Percentiles rank a stretch among this genome's conserved stretches.
Evolutionary conservation across 92 coral and sea anemone species (phyloP).

Genomic region (Palythoa grandiflora): DNA sequence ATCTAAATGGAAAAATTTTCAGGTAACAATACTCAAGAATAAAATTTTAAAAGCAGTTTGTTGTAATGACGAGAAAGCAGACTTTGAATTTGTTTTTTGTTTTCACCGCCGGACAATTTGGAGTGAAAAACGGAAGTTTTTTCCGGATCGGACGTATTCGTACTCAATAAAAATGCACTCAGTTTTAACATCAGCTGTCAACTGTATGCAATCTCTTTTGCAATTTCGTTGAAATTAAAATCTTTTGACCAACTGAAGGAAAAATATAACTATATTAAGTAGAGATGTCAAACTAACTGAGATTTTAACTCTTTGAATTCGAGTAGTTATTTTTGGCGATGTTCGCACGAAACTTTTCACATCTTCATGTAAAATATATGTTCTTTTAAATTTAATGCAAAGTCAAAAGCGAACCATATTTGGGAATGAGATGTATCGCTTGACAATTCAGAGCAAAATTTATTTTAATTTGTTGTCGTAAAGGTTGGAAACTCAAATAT

Average conservation of each 20-base stretch:
- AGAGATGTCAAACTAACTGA: too few species aligned
- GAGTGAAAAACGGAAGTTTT: neutral
- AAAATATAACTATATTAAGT: too few species aligned
- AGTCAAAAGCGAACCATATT: too few species aligned
- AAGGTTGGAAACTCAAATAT: too few species aligned
- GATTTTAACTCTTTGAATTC: too few species aligned
- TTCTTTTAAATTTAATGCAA: too few species aligned
- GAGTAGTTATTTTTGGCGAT: too few species aligned
- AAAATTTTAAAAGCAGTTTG: neutral
- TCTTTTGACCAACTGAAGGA: neutral
- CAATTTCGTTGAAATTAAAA: neutral
- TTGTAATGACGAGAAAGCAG: neutral
- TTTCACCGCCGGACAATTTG: neutral
- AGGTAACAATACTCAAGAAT: neutral
- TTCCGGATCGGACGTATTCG: neutral
- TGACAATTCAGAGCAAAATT: too few species aligned
- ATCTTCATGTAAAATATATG: too few species aligned
- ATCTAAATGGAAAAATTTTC: neutral
- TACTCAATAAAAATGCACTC: neutral
- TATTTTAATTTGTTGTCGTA: too few species aligned
- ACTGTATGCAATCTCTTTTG: neutral
- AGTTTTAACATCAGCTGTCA: neutral
- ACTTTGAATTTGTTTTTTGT: neutral
- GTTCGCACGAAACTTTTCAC: too few species aligned
- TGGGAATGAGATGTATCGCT: too few species aligned